phyloP scores from a whole-genome alignment of 2,888 invertebrate species.

The Idaea dimidiata region DNA sequence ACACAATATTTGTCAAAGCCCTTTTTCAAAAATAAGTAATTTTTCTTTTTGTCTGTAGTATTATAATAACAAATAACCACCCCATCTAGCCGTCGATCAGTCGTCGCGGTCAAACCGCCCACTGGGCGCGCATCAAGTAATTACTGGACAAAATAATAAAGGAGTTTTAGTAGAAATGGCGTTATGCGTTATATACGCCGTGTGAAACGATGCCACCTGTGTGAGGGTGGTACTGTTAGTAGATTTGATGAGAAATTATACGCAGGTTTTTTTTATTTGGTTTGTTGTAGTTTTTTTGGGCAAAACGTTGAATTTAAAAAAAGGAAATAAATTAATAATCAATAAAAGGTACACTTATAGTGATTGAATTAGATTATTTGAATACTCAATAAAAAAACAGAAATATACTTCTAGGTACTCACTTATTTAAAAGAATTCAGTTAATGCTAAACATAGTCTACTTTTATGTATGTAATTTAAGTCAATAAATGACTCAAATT shows the following conservation, averaged over 20 bases:
- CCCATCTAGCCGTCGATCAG: background rate
- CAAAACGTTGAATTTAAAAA: background rate
- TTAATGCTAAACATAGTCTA: too few relatives aligned
- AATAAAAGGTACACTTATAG: too few relatives aligned
- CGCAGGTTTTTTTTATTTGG: slow-evolving; percentile 14
- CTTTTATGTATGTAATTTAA: too few relatives aligned
- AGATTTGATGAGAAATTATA: slow-evolving; percentile 29
- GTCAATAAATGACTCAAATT: too few relatives aligned
- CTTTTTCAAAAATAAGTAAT: too few relatives aligned
- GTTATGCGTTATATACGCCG: slow-evolving; percentile 48
- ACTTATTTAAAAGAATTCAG: too few relatives aligned
- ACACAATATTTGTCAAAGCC: too few relatives aligned
- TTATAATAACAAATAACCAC: background rate
- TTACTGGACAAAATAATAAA: slow-evolving; percentile 69
- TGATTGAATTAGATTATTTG: too few relatives aligned
- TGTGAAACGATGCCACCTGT: slow-evolving; percentile 78
- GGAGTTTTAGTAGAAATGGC: slow-evolving; percentile 66
- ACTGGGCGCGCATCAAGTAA: slow-evolving; percentile 56
- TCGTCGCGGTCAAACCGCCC: slow-evolving; percentile 28
- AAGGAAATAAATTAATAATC: too few relatives aligned
- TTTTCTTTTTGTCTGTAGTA: too few relatives aligned
- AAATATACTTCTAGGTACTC: too few relatives aligned
- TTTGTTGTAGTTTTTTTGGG: background rate
- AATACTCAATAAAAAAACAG: too few relatives aligned
- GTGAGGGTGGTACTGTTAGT: slow-evolving; percentile 42